Percentiles rank a stretch among this genome's conserved stretches.
phyloP scores from a whole-genome alignment of 1,140 invertebrate genomes.

The Thaumetopoea pityocampa region DNA sequence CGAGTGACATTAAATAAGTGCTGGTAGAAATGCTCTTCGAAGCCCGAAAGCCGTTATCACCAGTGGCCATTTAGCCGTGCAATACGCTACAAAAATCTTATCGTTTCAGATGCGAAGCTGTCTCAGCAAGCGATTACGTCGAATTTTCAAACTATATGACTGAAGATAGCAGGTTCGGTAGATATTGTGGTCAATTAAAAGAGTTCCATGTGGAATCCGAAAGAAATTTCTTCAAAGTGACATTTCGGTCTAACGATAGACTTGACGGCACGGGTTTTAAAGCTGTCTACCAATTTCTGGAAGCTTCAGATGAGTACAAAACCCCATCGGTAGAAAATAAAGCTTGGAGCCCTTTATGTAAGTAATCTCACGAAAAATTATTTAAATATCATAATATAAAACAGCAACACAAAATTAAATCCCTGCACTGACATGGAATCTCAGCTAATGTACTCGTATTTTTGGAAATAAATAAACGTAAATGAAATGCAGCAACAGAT shows the following conservation, averaged over 20 bases:
- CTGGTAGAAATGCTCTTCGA: no score
- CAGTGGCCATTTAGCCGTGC: no score
- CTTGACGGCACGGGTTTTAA: slow-evolving; percentile 96
- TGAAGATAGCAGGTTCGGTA: slow-evolving; percentile 88
- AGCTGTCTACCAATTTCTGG: slow-evolving; percentile 89
- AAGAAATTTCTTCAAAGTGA: slow-evolving; percentile 94
- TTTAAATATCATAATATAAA: background rate
- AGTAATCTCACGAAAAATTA: slow-evolving; percentile 24
- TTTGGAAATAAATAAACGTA: no score
- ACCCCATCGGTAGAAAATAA: slow-evolving; percentile 54
- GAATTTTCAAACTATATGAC: slow-evolving; percentile 96
- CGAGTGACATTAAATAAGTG: no score
- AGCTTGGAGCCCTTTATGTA: slow-evolving; percentile 47
- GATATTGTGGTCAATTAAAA: slow-evolving; percentile 90
- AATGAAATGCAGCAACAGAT: no score
- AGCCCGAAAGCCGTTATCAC: no score
- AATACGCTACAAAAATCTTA: no score
- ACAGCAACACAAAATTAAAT: no score
- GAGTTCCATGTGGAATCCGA: slow-evolving; percentile 91
- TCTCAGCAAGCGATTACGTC: slow-evolving; percentile 93
- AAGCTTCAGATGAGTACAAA: slow-evolving; percentile 67
- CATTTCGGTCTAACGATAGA: slow-evolving; percentile 94
- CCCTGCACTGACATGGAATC: no score
- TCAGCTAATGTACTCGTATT: no score
- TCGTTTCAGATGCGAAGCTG: slow-evolving; percentile 86